phyloP scores from a whole-genome alignment of 2,797 vertebrate species.

The Pseudochirops cupreus region DNA sequence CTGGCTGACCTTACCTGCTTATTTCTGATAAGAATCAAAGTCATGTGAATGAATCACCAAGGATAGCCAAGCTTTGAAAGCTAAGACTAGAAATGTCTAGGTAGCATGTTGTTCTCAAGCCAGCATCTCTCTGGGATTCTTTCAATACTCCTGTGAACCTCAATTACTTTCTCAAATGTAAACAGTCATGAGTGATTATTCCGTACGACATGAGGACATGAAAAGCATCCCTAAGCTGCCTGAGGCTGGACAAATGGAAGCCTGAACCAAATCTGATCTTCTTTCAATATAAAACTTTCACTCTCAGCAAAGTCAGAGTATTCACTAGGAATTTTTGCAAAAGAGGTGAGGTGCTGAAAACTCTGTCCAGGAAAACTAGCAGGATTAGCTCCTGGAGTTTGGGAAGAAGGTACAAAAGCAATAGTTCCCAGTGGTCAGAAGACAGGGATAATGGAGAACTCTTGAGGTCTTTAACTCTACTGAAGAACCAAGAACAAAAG shows the following conservation, averaged over 20 bases:
- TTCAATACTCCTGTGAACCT: conserved; percentile 56
- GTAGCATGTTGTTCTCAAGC: conserved; percentile 56
- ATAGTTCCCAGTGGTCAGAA: not conserved
- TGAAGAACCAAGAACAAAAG: conserved; percentile 70
- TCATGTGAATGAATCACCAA: conserved; percentile 61
- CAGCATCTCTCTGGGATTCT: conserved; percentile 40
- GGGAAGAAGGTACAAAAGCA: not conserved
- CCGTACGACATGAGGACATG: conserved; percentile 57
- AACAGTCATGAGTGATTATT: conserved; percentile 59
- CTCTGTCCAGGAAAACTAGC: not conserved
- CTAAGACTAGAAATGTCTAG: conserved; percentile 70
- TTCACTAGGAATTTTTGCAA: not conserved
- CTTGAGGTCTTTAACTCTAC: conserved; percentile 65
- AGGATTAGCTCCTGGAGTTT: not conserved
- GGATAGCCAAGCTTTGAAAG: conserved; percentile 55
- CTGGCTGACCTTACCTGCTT: conserved; percentile 3
- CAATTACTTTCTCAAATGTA: conserved; percentile 73
- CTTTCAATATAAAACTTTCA: conserved; percentile 70
- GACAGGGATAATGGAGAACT: conserved; percentile 16
- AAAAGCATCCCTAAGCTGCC: conserved; percentile 54
- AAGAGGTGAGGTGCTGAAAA: not conserved
- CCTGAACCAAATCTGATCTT: conserved; percentile 69
- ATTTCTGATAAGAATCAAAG: conserved; percentile 67
- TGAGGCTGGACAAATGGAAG: conserved; percentile 41
- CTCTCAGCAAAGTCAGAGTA: not conserved